phyloP scores from a whole-genome alignment of 2,113 vertebrate species.

The Nothocercus julius region DNA sequence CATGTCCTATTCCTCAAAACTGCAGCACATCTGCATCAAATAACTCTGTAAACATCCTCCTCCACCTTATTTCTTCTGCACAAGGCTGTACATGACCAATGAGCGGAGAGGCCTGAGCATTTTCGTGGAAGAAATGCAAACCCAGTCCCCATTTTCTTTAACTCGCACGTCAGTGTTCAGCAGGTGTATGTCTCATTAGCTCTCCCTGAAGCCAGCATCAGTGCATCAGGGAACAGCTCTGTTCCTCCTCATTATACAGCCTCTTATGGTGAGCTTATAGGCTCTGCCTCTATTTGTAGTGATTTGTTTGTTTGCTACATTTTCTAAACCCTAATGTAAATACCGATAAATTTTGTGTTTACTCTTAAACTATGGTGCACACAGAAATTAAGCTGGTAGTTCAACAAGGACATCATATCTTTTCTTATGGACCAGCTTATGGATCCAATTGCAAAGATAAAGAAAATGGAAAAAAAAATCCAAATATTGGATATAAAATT shows the following conservation, averaged over 20 bases:
- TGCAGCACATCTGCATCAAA: conserved; percentile 25
- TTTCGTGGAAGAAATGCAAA: background rate
- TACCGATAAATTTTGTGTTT: background rate
- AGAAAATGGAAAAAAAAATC: background rate
- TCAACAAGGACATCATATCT: background rate
- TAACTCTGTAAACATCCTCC: background rate
- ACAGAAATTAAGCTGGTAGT: background rate
- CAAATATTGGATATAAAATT: background rate
- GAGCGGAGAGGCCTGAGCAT: background rate
- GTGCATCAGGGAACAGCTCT: background rate
- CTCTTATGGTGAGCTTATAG: background rate
- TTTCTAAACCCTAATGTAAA: background rate
- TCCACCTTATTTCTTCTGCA: background rate
- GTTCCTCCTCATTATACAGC: conserved; percentile 1
- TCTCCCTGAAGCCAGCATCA: background rate
- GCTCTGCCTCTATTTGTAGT: background rate
- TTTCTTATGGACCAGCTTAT: background rate
- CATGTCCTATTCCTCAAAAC: background rate
- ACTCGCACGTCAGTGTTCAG: conserved; percentile 3
- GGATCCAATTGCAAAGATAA: background rate
- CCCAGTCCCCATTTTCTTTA: background rate
- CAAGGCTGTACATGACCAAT: background rate
- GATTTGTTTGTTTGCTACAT: background rate
- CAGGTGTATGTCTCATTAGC: conserved; percentile 41
- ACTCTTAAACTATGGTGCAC: background rate